Evolutionary conservation across 1,140 invertebrate species (phyloP).

Genomic region (Maniola jurtina): DNA sequence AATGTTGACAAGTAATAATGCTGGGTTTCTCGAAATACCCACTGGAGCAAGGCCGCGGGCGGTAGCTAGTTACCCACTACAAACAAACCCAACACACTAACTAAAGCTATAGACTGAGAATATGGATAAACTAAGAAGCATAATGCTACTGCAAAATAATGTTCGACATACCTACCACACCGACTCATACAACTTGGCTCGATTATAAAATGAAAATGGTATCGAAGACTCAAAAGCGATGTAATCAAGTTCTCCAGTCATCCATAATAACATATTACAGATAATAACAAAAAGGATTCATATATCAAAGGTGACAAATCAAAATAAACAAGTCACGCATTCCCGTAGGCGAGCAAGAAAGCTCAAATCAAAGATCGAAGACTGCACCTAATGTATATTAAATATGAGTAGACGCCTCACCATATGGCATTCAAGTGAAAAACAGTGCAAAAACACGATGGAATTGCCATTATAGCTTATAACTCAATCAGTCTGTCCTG

Average conservation of each 20-base stretch:
- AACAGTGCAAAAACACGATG: slow-evolving; percentile 72
- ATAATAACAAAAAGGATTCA: slow-evolving; percentile 71
- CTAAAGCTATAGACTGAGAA: neutral
- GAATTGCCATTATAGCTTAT: slow-evolving; percentile 74
- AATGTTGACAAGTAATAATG: no score
- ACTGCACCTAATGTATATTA: slow-evolving; percentile 69
- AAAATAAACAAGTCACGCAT: slow-evolving; percentile 71
- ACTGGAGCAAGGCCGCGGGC: no score
- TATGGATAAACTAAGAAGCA: neutral
- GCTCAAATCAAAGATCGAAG: slow-evolving; percentile 62
- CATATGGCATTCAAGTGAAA: slow-evolving; percentile 70
- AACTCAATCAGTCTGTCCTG: slow-evolving; percentile 68
- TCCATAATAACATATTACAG: slow-evolving; percentile 66
- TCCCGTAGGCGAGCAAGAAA: slow-evolving; percentile 61
- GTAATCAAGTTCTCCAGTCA: slow-evolving; percentile 58
- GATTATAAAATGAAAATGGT: slow-evolving; percentile 36
- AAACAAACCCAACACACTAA: no score
- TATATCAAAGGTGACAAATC: slow-evolving; percentile 73
- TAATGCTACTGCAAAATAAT: neutral
- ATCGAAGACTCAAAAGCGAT: slow-evolving; percentile 46
- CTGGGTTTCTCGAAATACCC: no score
- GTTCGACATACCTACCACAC: slow-evolving; percentile 3
- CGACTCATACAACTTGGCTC: slow-evolving; percentile 10
- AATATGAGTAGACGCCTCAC: slow-evolving; percentile 64
- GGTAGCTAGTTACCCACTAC: no score